These are phyloP conservation scores for Triplophysa tibetana DNA, from an alignment of 2,113 vertebrate genomes.

Conservation along the genomic window DNA sequence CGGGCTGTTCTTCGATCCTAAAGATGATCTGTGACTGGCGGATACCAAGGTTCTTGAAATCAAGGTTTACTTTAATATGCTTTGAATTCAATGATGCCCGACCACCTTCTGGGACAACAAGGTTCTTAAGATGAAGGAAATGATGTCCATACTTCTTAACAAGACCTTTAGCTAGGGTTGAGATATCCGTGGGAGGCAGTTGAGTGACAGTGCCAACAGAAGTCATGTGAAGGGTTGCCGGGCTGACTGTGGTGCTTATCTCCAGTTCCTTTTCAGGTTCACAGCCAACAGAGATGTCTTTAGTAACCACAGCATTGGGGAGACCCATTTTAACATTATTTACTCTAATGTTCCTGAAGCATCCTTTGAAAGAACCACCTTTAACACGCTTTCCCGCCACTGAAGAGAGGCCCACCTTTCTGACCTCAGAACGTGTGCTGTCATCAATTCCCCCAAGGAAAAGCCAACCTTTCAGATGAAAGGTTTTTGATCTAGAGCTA, in stretches of 20 bases:
- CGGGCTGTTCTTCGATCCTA: slow-evolving; percentile 76
- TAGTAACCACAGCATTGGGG: slow-evolving; percentile 79
- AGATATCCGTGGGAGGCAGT: slow-evolving; percentile 56
- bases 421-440: slow-evolving; percentile 69
- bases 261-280: slow-evolving; percentile 69
- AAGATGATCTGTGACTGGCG: slow-evolving; percentile 84
- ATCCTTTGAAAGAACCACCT: slow-evolving; percentile 89
- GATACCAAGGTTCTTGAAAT: slow-evolving; percentile 80
- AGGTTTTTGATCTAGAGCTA: slow-evolving; percentile 62
- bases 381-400: slow-evolving; percentile 77
- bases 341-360: slow-evolving; percentile 78
- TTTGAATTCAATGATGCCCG: slow-evolving; percentile 79
- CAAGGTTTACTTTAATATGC: slow-evolving; percentile 81
- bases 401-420: slow-evolving; percentile 74
- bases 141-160: slow-evolving; percentile 64
- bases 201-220: slow-evolving; percentile 57
- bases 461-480: slow-evolving; percentile 75
- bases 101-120: slow-evolving; percentile 82
- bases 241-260: slow-evolving; percentile 54
- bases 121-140: slow-evolving; percentile 78
- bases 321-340: slow-evolving; percentile 78
- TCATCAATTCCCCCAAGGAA: slow-evolving; percentile 85
- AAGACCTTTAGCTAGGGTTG: slow-evolving; percentile 62
- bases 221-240: slow-evolving; percentile 33
- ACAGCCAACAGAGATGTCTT: slow-evolving; percentile 87